These are phyloP conservation scores for Macaria notata DNA, from an alignment of 2,888 invertebrate genomes.

Conservation along the genomic window DNA sequence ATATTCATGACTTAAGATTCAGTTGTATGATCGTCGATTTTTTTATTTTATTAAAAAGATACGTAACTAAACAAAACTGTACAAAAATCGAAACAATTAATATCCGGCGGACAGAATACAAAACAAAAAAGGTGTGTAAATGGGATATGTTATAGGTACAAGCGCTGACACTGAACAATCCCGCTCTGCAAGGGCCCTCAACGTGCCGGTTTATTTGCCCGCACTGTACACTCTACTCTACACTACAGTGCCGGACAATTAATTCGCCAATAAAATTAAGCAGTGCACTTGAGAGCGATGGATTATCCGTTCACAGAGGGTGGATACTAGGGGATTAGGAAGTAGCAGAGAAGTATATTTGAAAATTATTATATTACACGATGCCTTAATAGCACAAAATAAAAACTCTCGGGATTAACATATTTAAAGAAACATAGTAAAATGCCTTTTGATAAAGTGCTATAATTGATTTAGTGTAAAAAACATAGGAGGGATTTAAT, in stretches of 20 bases:
- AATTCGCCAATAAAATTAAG: slow-evolving; percentile 75
- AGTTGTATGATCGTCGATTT: too few species aligned
- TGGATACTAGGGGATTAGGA: slow-evolving; percentile 24
- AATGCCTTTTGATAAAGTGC: too few species aligned
- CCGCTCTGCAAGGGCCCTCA: slow-evolving; percentile 36
- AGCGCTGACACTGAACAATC: slow-evolving; percentile 10
- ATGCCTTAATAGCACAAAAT: too few species aligned
- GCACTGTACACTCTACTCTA: slow-evolving; percentile 39
- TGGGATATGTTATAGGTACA: neutral
- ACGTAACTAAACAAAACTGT: neutral
- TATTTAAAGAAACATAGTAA: too few species aligned
- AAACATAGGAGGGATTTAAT: too few species aligned
- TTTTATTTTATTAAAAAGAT: neutral
- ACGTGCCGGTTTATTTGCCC: slow-evolving; percentile 52
- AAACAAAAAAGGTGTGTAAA: neutral
- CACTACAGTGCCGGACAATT: slow-evolving; percentile 58
- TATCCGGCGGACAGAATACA: neutral
- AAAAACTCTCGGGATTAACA: too few species aligned
- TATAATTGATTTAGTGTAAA: too few species aligned
- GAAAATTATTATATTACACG: too few species aligned
- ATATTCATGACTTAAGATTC: too few species aligned
- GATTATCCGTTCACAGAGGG: slow-evolving; percentile 50
- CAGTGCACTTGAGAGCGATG: slow-evolving; percentile 47
- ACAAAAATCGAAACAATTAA: neutral
- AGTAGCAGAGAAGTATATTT: neutral